phyloP scores from a whole-genome alignment of 2,888 invertebrate species.

The Lasioglossum vierecki region DNA sequence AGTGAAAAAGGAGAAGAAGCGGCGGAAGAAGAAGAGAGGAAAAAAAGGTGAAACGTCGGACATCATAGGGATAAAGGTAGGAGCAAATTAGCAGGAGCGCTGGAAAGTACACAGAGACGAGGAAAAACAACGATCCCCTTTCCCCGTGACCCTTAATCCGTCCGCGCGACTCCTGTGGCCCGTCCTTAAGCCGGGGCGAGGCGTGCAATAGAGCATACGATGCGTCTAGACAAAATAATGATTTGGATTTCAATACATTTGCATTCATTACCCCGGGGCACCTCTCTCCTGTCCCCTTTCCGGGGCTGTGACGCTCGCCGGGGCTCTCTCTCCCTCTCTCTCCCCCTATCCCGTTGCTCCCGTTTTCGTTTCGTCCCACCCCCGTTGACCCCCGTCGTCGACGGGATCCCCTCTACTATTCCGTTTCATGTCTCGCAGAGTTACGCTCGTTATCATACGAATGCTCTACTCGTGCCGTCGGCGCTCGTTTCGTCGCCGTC shows the following conservation, averaged over 20 bases:
- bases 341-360: slow-evolving; percentile 13
- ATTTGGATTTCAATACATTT: slow-evolving; percentile 83
- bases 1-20: slow-evolving; percentile 10
- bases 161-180: slow-evolving; percentile 38
- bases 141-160: slow-evolving; percentile 57
- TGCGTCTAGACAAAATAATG: slow-evolving; percentile 83
- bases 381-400: slow-evolving; percentile 20
- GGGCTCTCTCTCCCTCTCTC: not conserved
- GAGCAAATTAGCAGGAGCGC: slow-evolving; percentile 54
- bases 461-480: slow-evolving; percentile 74
- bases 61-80: slow-evolving; percentile 45
- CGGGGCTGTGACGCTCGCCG: slow-evolving; percentile 19
- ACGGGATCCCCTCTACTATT: slow-evolving; percentile 50
- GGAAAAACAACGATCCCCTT: slow-evolving; percentile 53
- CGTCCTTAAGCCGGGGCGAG: slow-evolving; percentile 49
- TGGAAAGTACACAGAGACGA: slow-evolving; percentile 56
- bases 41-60: slow-evolving; percentile 63
- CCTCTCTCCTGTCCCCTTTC: slow-evolving; percentile 43
- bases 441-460: slow-evolving; percentile 79
- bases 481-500: slow-evolving; percentile 65
- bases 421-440: slow-evolving; percentile 70
- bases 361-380: slow-evolving; percentile 45
- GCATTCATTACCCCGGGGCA: slow-evolving; percentile 78
- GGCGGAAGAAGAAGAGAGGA: slow-evolving; percentile 56
- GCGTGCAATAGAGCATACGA: slow-evolving; percentile 79